Percentiles rank a stretch among this genome's conserved stretches.
Conservation (phyloP, 30 jellyfish, hydroid and myxozoan species). For the Clytia hemisphaerica region DNA sequence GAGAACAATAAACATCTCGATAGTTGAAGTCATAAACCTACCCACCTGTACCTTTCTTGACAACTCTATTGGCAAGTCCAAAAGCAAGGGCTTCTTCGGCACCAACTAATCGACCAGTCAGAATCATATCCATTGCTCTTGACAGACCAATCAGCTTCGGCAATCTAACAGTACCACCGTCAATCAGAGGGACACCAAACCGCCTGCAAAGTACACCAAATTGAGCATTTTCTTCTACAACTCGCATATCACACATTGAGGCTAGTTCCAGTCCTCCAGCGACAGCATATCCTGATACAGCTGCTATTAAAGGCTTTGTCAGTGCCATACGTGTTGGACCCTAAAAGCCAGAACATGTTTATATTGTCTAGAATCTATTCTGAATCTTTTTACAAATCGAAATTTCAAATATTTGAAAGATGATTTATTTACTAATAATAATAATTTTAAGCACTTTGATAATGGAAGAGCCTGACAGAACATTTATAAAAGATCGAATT, state of each 20-base stretch:
- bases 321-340: slow-evolving; percentile 41
- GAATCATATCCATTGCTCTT: slow-evolving; percentile 42
- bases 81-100: slow-evolving; percentile 38
- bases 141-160: slow-evolving; percentile 49
- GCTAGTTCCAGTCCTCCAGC: slow-evolving; percentile 62
- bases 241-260: slow-evolving; percentile 44
- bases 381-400: too few species aligned
- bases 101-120: slow-evolving; percentile 37
- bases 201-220: slow-evolving; percentile 49
- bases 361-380: too few species aligned
- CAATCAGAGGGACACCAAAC: slow-evolving; percentile 52
- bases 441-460: too few species aligned
- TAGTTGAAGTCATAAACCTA: too few species aligned
- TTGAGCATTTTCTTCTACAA: slow-evolving; percentile 43
- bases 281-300: slow-evolving; percentile 55
- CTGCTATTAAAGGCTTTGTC: slow-evolving; percentile 47
- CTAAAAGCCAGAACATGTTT: background rate
- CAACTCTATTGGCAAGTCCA: slow-evolving; percentile 40
- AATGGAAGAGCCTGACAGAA: too few species aligned
- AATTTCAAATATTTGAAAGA: too few species aligned
- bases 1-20: too few species aligned
- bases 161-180: slow-evolving; percentile 48
- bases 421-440: too few species aligned
- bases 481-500: too few species aligned
- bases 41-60: slow-evolving; percentile 33